A percentile compares a stretch with the other conserved stretches of the same genome.
Evolutionary conservation across 2,888 invertebrate genomes (phyloP).

Genomic region (Apamea monoglypha): DNA sequence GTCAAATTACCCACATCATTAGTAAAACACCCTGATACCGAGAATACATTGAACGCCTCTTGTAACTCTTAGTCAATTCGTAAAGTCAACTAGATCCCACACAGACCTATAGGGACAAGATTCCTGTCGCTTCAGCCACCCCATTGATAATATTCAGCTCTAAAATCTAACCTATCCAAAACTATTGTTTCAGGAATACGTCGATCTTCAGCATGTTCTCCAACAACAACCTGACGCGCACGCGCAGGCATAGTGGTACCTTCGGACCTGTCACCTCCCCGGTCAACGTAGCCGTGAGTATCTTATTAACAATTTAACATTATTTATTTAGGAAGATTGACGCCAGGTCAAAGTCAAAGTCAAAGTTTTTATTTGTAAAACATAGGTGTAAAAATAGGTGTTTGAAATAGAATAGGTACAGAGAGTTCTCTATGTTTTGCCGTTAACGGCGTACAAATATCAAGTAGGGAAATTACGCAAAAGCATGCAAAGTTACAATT

Average conservation of each 20-base stretch:
- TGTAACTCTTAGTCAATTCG: background rate
- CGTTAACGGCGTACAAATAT: no score
- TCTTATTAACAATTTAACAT: slow-evolving; percentile 7
- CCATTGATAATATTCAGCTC: background rate
- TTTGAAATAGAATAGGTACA: no score
- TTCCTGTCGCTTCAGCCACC: background rate
- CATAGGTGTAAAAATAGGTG: no score
- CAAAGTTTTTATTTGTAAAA: no score
- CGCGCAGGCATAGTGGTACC: slow-evolving; percentile 97
- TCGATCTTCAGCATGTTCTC: slow-evolving; percentile 93
- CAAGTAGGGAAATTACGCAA: no score
- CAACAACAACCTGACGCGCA: slow-evolving; percentile 92
- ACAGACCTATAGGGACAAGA: background rate
- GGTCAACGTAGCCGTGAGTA: slow-evolving; percentile 71
- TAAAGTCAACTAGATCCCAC: background rate
- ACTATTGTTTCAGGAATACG: slow-evolving; percentile 91
- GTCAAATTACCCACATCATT: no score
- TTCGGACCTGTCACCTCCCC: slow-evolving; percentile 92
- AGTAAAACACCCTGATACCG: no score
- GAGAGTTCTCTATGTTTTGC: no score
- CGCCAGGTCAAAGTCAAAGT: slow-evolving; percentile 30
- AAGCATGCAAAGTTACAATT: no score
- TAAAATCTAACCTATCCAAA: background rate
- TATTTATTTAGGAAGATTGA: slow-evolving; percentile 39
- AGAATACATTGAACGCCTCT: no score